These are phyloP conservation scores for Amyelois transitella DNA, from an alignment of 1,140 invertebrate genomes.

Conservation along the genomic window DNA sequence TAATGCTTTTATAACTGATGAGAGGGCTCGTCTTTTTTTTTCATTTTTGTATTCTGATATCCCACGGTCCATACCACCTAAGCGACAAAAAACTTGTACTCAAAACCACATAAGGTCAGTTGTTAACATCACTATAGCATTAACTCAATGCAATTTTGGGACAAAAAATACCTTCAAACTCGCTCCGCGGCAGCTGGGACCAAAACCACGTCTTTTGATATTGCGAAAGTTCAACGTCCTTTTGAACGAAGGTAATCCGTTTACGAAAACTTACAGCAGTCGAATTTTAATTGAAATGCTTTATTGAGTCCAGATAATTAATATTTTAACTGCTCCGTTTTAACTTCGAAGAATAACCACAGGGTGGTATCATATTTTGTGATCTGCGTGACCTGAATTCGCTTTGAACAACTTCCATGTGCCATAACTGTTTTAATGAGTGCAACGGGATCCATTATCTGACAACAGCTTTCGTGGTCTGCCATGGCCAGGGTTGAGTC, in stretches of 20 bases:
- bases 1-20: no score
- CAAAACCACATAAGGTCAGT: no score
- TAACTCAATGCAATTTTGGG: no score
- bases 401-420: constrained; percentile 6
- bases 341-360: constrained; percentile 10
- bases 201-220: constrained; percentile 7
- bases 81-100: no score
- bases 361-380: constrained; percentile 12
- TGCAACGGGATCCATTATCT: constrained; percentile 11
- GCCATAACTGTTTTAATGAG: constrained; percentile 6
- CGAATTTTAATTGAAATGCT: constrained; percentile 19
- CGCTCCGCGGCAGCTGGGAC: background rate
- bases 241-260: constrained; percentile 8
- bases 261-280: constrained; percentile 13
- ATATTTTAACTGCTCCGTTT: constrained; percentile 15
- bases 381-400: constrained; percentile 12
- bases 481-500: background rate
- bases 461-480: background rate
- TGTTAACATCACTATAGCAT: no score
- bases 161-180: background rate
- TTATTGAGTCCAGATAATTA: constrained; percentile 19
- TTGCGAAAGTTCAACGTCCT: constrained; percentile 18
- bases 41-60: no score
- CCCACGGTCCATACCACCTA: no score
- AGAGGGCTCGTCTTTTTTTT: no score